These are phyloP conservation scores for Neuroscelio doddi DNA, from an alignment of 2,888 invertebrate species.

Conservation along the genomic window DNA sequence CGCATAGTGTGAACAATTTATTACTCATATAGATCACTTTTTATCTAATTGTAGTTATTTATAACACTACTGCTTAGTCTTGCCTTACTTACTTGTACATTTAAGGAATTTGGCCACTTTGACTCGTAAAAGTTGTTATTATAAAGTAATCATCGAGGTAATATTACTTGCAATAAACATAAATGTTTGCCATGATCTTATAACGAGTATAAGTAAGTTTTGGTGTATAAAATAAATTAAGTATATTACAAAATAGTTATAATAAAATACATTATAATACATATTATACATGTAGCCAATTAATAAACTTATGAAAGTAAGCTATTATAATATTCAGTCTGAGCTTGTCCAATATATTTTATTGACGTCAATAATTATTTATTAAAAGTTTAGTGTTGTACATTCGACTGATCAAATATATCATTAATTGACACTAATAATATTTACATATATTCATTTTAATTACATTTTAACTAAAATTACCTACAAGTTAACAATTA, in stretches of 20 bases:
- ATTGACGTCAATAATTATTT: neutral
- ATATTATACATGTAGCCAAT: slow-evolving; percentile 9
- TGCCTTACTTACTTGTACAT: slow-evolving; percentile 28
- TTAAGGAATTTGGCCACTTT: slow-evolving; percentile 36
- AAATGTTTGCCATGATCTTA: neutral
- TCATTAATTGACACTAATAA: no score
- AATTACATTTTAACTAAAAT: no score
- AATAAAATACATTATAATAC: no score
- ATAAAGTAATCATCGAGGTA: slow-evolving; percentile 22
- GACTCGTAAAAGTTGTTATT: slow-evolving; percentile 25
- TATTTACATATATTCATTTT: no score
- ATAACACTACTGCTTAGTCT: no score
- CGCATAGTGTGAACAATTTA: neutral
- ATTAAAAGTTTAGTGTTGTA: no score
- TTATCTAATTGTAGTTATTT: no score
- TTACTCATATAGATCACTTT: no score
- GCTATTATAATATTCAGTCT: slow-evolving; percentile 25
- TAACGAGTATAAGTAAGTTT: neutral
- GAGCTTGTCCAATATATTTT: neutral
- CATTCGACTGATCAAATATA: no score
- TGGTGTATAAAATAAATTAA: slow-evolving; percentile 13
- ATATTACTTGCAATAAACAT: slow-evolving; percentile 4
- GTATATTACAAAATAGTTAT: neutral
- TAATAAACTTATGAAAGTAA: slow-evolving; percentile 2
- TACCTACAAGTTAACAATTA: no score